Evolutionary conservation across 2,797 vertebrate species (phyloP).

Genomic region (Sebastes matsubarae): DNA sequence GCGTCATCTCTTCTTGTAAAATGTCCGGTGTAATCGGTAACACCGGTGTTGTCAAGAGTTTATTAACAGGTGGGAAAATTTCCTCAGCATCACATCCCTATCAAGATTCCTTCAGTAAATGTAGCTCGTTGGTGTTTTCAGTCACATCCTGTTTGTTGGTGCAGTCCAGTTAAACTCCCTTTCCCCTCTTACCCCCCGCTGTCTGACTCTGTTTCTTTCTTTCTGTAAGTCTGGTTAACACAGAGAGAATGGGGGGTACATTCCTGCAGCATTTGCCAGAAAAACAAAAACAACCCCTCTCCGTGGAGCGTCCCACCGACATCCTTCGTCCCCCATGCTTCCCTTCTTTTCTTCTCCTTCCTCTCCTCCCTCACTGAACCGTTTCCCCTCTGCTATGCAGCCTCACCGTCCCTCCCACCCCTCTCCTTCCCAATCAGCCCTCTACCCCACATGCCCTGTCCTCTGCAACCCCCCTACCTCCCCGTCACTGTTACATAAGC

Average conservation of each 20-base stretch:
- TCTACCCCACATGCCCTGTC: conserved; percentile 44
- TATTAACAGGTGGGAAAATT: no score
- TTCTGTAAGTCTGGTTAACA: conserved; percentile 24
- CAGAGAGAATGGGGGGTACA: conserved; percentile 40
- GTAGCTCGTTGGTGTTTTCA: not conserved
- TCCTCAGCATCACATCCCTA: no score
- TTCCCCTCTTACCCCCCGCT: not conserved
- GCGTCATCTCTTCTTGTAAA: no score
- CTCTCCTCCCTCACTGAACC: conserved; percentile 45
- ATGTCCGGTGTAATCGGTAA: no score
- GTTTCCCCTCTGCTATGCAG: conserved; percentile 6
- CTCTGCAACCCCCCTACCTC: conserved; percentile 17
- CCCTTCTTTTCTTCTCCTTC: conserved; percentile 36
- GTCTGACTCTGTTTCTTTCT: conserved; percentile 30
- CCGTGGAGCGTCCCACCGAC: conserved; percentile 19
- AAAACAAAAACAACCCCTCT: conserved; percentile 68
- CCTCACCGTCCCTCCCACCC: not conserved
- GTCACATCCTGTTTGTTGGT: conserved; percentile 59
- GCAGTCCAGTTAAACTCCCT: conserved; percentile 24
- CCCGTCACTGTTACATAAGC: conserved; percentile 73
- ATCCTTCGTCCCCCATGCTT: conserved; percentile 37
- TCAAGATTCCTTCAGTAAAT: not conserved
- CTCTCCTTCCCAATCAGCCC: conserved; percentile 11
- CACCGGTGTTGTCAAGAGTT: no score
- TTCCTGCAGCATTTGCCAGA: conserved; percentile 44